Evolutionary conservation across 92 coral and sea anemone species (phyloP).

Genomic region (Desmophyllum pertusum): DNA sequence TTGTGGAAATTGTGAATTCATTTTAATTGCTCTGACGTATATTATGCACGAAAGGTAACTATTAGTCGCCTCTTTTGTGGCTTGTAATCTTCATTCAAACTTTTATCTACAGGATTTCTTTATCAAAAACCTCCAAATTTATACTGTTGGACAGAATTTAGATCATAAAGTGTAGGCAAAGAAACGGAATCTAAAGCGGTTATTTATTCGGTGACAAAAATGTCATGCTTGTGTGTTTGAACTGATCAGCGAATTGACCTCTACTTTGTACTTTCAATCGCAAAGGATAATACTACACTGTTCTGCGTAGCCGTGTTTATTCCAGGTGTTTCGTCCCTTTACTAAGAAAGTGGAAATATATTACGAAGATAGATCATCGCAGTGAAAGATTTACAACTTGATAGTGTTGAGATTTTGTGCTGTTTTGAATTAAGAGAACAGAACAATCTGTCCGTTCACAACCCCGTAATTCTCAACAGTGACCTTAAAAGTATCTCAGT

Average conservation of each 20-base stretch:
- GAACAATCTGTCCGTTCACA: neutral
- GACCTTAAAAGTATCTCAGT: neutral
- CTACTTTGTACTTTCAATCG: too few species aligned
- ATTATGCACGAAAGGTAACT: too few species aligned
- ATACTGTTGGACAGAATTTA: neutral
- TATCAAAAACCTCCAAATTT: too few species aligned
- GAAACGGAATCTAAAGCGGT: neutral
- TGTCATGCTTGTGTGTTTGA: slow-evolving; percentile 1
- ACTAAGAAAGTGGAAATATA: neutral
- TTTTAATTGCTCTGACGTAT: too few species aligned
- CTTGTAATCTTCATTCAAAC: too few species aligned
- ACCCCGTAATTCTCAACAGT: neutral
- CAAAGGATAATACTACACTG: too few species aligned
- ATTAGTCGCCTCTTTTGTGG: too few species aligned
- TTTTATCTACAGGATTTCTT: too few species aligned
- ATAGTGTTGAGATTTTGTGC: neutral
- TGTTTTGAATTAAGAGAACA: neutral
- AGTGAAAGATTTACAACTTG: too few species aligned
- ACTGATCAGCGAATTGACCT: neutral
- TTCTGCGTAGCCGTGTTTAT: too few species aligned
- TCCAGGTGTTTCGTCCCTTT: neutral
- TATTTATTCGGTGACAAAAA: neutral
- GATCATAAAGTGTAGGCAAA: neutral
- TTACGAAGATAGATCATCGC: too few species aligned
- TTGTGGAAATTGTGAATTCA: too few species aligned